A percentile compares a stretch with the other conserved stretches of the same genome.
phyloP scores from a whole-genome alignment of 2,113 vertebrate genomes.

The Probosciger aterrimus region DNA sequence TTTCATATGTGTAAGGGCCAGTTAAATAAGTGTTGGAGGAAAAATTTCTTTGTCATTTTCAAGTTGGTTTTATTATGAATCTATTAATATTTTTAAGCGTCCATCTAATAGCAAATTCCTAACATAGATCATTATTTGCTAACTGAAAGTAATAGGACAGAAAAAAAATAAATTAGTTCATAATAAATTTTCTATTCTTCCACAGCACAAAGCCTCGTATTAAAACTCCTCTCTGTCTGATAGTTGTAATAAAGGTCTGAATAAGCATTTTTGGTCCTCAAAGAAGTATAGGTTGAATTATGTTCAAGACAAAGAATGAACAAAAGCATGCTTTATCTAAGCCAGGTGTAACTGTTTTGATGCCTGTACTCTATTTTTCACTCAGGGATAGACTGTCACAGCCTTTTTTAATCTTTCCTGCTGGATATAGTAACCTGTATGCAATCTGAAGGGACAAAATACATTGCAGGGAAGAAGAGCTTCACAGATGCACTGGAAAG shows the following conservation, averaged over 20 bases:
- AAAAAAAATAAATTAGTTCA: neutral
- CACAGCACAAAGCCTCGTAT: neutral
- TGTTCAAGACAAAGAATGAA: neutral
- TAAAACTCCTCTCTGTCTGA: neutral
- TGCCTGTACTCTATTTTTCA: neutral
- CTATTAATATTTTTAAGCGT: neutral
- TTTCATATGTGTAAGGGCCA: neutral
- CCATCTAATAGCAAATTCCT: neutral
- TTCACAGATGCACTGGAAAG: neutral
- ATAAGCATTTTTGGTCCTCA: neutral
- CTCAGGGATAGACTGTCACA: neutral
- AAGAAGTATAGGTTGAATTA: neutral
- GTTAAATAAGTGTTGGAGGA: slow-evolving; percentile 5
- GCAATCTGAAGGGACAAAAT: neutral
- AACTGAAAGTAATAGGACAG: neutral
- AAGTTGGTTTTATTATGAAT: neutral
- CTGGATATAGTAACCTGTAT: neutral
- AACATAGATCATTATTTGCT: neutral
- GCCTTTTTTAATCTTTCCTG: neutral
- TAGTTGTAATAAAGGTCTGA: neutral
- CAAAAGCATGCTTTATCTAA: neutral
- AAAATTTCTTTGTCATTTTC: neutral
- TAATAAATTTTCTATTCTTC: neutral
- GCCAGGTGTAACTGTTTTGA: neutral
- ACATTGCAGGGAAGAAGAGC: neutral